Evolutionary conservation across 2,113 vertebrate species (phyloP).

Genomic region (Sebastes fasciatus): DNA sequence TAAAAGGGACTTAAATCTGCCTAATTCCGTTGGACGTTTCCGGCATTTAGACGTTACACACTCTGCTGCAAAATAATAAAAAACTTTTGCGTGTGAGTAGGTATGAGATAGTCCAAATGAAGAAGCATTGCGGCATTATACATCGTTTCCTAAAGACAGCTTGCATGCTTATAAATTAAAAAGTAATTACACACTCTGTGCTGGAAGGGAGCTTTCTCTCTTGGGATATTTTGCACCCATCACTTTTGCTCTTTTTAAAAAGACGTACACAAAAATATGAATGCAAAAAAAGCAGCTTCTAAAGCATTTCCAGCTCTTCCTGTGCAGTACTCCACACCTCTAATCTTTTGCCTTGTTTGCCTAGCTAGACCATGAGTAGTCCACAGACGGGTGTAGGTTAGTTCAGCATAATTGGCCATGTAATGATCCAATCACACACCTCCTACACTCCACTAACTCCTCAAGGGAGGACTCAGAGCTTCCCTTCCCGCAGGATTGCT

Average conservation of each 20-base stretch:
- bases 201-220: background rate
- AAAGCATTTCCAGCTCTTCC: background rate
- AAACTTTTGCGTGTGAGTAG: background rate
- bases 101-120: background rate
- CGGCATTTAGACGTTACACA: background rate
- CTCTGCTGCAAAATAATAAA: background rate
- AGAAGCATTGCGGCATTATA: background rate
- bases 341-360: constrained; percentile 45
- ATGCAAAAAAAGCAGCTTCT: background rate
- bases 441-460: constrained; percentile 48
- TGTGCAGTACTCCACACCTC: background rate
- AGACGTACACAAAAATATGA: background rate
- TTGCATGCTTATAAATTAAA: background rate
- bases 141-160: background rate
- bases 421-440: constrained; percentile 69
- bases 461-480: constrained; percentile 7
- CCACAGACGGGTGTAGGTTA: constrained; percentile 42
- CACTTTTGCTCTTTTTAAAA: background rate
- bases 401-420: constrained; percentile 72
- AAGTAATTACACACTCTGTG: background rate
- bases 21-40: background rate
- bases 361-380: constrained; percentile 44
- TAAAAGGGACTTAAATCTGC: background rate
- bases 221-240: background rate
- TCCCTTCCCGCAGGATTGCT: constrained; percentile 5